A percentile compares a stretch with the other conserved stretches of the same genome.
phyloP scores from a whole-genome alignment of 1,140 invertebrate genomes.

The Philaenus spumarius region DNA sequence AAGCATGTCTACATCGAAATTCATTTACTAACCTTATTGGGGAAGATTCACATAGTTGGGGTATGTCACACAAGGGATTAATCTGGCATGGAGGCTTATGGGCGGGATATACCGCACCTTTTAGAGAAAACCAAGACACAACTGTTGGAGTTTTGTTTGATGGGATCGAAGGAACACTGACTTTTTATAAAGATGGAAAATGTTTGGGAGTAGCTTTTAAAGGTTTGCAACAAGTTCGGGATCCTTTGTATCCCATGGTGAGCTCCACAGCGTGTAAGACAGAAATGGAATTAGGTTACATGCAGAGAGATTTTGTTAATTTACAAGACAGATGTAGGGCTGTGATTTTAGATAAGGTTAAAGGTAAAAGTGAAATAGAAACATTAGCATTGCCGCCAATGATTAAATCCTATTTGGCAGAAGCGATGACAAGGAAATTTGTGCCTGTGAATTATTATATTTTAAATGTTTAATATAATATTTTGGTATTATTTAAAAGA shows the following conservation, averaged over 20 bases:
- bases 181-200: constrained; percentile 63
- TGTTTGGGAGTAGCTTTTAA: constrained; percentile 50
- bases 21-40: constrained; percentile 64
- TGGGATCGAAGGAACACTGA: constrained; percentile 58
- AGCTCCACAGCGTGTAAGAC: constrained; percentile 70
- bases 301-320: constrained; percentile 53
- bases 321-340: constrained; percentile 57
- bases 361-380: constrained; percentile 39
- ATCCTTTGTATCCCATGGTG: constrained; percentile 61
- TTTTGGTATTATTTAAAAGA: too few relatives aligned
- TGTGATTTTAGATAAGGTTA: constrained; percentile 45
- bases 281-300: constrained; percentile 54
- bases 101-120: constrained; percentile 56
- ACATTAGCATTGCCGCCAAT: constrained; percentile 42
- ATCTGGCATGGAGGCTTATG: constrained; percentile 60
- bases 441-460: constrained; percentile 13
- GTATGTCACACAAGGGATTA: constrained; percentile 64
- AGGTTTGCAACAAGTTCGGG: constrained; percentile 47
- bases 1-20: constrained; percentile 54
- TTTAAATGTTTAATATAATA: not conserved
- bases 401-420: constrained; percentile 44
- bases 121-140: constrained; percentile 60
- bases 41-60: constrained; percentile 63
- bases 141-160: constrained; percentile 60
- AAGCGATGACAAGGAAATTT: constrained; percentile 34